These are phyloP conservation scores for Drosophila elegans DNA, from an alignment of 1,140 invertebrate species.

Conservation along the genomic window DNA sequence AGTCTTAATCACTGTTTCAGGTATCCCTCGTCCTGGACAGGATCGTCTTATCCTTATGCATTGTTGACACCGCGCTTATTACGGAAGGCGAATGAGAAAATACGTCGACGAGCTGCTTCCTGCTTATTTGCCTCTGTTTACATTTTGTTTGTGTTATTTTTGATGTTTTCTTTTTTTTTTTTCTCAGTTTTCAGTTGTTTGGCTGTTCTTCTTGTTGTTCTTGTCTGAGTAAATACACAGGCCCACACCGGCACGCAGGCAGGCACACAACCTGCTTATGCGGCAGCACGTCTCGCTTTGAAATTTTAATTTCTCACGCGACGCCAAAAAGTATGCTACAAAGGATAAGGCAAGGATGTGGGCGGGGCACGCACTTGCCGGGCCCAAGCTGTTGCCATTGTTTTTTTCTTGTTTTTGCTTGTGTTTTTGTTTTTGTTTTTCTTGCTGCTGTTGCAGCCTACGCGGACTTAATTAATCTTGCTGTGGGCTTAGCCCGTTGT, in stretches of 20 bases:
- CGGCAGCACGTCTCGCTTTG: constrained; percentile 65
- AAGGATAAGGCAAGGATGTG: constrained; percentile 42
- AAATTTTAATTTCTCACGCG: constrained; percentile 81
- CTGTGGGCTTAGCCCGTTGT: constrained; percentile 71
- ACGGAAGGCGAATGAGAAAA: constrained; percentile 26
- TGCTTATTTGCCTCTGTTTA: constrained; percentile 74
- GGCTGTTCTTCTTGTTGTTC: constrained; percentile 45
- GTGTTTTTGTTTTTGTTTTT: constrained; percentile 11
- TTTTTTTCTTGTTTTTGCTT: constrained; percentile 17
- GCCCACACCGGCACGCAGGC: constrained; percentile 10
- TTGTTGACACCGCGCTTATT: constrained; percentile 72
- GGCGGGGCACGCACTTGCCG: constrained; percentile 1
- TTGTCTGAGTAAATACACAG: constrained; percentile 55
- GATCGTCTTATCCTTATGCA: constrained; percentile 48
- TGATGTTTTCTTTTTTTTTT: constrained; percentile 28
- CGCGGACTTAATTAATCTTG: constrained; percentile 79
- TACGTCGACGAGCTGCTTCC: constrained; percentile 44
- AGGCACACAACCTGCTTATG: constrained; percentile 43
- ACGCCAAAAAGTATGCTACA: constrained; percentile 67
- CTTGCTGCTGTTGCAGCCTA: constrained; percentile 41
- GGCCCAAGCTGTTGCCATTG: constrained; percentile 8
- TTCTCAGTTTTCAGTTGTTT: constrained; percentile 19
- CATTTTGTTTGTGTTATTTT: constrained; percentile 56
- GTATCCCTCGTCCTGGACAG: constrained; percentile 32
- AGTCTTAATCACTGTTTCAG: not conserved